phyloP scores from a whole-genome alignment of 2,113 vertebrate genomes.

The Indri indri region DNA sequence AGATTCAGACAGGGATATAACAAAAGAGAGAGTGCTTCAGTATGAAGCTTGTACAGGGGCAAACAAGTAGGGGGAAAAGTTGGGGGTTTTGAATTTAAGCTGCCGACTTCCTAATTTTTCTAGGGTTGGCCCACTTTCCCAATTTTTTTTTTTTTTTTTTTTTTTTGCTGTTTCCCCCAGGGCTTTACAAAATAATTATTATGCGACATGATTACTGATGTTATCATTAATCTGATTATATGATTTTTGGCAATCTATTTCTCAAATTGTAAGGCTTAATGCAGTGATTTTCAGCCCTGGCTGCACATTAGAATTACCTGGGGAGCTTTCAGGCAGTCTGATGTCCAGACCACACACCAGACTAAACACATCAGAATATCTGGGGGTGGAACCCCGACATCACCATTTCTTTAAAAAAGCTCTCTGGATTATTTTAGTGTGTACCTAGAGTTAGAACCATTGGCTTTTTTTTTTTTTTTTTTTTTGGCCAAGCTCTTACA shows the following conservation, averaged over 20 bases:
- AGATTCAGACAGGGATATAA: neutral
- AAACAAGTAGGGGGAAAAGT: neutral
- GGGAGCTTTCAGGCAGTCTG: neutral
- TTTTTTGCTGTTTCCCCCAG: neutral
- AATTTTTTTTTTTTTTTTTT: neutral
- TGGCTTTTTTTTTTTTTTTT: too few relatives aligned
- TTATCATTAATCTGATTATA: neutral
- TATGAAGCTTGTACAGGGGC: neutral
- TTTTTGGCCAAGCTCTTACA: too few relatives aligned
- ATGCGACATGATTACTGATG: neutral
- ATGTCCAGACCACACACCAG: neutral
- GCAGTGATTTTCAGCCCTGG: neutral
- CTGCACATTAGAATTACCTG: neutral
- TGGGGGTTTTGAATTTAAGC: neutral
- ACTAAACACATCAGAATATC: neutral
- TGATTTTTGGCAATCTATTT: slow-evolving; percentile 19
- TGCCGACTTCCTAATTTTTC: neutral
- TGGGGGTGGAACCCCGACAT: neutral
- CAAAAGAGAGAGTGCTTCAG: neutral
- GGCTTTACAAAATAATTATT: neutral
- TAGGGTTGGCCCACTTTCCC: neutral
- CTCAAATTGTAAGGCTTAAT: neutral
- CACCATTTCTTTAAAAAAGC: neutral
- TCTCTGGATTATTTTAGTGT: neutral
- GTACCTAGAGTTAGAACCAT: neutral